Percentiles rank a stretch among this genome's conserved stretches.
These are phyloP conservation scores for Oeneis ivallda DNA, from an alignment of 2,888 invertebrate genomes.

Conservation along the genomic window DNA sequence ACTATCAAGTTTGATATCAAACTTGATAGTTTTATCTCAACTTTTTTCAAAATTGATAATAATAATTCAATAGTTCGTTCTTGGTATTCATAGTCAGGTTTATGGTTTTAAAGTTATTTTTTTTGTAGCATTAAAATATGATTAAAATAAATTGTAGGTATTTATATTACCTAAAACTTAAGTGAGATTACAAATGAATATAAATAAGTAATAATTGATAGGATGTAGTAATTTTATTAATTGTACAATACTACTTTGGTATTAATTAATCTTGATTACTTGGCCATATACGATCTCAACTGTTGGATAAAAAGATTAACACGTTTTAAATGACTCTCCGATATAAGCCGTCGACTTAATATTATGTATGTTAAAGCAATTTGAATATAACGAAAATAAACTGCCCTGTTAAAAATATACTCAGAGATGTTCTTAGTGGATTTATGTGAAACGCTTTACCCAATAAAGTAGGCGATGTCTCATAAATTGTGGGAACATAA, in stretches of 20 bases:
- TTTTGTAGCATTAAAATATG: too few relatives aligned
- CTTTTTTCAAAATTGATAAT: too few relatives aligned
- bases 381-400: constrained; percentile 50
- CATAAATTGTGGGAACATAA: constrained; percentile 69
- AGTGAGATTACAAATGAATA: neutral
- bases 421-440: constrained; percentile 55
- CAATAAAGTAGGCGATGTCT: constrained; percentile 76
- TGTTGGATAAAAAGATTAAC: constrained; percentile 20
- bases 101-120: too few relatives aligned
- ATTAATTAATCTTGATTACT: constrained; percentile 12
- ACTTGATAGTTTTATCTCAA: too few relatives aligned
- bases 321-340: constrained; percentile 12
- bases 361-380: constrained; percentile 31
- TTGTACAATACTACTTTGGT: constrained; percentile 1
- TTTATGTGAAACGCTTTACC: constrained; percentile 75
- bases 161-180: neutral
- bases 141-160: too few relatives aligned
- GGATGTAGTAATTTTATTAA: constrained; percentile 8
- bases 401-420: constrained; percentile 60
- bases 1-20: neutral
- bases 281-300: neutral
- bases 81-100: too few relatives aligned
- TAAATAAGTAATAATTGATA: constrained; percentile 10
- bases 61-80: too few relatives aligned
- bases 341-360: constrained; percentile 24